Conservation (phyloP, 2,888 invertebrate genomes). For the Dioctria rufipes region DNA sequence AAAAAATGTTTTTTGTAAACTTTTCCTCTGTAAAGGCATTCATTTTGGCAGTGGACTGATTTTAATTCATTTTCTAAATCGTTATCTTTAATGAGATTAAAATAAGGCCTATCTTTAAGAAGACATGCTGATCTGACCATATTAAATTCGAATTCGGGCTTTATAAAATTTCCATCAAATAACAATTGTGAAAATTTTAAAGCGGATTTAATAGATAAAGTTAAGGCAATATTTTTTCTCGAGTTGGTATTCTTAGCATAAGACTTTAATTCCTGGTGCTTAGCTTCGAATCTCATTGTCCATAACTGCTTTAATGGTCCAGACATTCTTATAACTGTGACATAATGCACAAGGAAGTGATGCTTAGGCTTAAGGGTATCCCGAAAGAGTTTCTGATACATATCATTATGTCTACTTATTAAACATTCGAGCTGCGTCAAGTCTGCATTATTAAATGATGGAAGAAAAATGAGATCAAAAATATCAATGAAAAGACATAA, state of each 20-base stretch:
- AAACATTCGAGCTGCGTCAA: neutral
- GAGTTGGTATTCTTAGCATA: conserved; percentile 3
- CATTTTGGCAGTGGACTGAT: neutral
- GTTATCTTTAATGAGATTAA: neutral
- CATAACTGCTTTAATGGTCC: conserved; percentile 3
- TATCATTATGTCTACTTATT: neutral
- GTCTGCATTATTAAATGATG: neutral
- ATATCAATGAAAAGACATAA: neutral
- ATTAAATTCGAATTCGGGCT: neutral
- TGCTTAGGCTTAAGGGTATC: neutral
- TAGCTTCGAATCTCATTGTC: neutral
- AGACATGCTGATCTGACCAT: neutral
- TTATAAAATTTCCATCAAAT: neutral
- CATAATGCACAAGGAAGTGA: conserved; percentile 10
- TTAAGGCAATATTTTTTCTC: neutral
- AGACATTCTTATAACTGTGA: neutral
- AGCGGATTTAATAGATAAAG: neutral
- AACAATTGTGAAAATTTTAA: neutral
- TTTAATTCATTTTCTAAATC: neutral
- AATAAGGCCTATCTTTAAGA: neutral
- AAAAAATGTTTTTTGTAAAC: too few relatives aligned
- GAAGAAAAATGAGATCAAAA: conserved; percentile 1
- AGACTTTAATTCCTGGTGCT: conserved; percentile 1
- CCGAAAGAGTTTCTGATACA: neutral
- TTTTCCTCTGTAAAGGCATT: too few relatives aligned